Evolutionary conservation across 2,113 vertebrate genomes (phyloP).

Genomic region (Gasterosteus aculeatus): DNA sequence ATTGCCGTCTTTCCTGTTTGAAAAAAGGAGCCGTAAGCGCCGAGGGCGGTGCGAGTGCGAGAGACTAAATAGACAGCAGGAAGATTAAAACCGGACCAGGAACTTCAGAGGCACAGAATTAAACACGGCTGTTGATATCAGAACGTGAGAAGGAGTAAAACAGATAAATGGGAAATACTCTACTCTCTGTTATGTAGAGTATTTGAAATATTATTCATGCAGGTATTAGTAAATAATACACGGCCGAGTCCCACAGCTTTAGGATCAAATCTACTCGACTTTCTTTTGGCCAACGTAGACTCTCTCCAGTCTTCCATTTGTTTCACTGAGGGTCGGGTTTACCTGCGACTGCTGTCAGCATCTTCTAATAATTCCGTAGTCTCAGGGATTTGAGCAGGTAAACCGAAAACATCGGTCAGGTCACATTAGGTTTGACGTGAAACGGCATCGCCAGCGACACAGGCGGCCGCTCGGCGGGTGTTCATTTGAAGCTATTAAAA

Average conservation of each 20-base stretch:
- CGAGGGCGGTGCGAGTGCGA: constrained; percentile 34
- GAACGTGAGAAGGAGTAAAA: constrained; percentile 9
- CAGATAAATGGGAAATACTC: constrained; percentile 19
- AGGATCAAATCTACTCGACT: not conserved
- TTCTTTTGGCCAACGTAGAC: not conserved
- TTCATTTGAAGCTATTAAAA: not conserved
- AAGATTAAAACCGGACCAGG: constrained; percentile 58
- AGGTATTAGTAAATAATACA: not conserved
- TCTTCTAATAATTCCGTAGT: not conserved
- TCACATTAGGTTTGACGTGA: constrained; percentile 4
- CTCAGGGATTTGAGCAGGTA: constrained; percentile 2
- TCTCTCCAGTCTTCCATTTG: not conserved
- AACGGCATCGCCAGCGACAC: not conserved
- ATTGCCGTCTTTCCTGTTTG: constrained; percentile 11
- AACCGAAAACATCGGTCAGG: not conserved
- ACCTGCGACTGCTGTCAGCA: not conserved
- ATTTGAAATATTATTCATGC: constrained; percentile 26
- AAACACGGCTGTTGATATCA: constrained; percentile 34
- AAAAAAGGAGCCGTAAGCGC: constrained; percentile 1
- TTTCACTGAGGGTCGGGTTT: constrained; percentile 1
- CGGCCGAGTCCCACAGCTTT: not conserved
- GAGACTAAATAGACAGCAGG: constrained; percentile 48
- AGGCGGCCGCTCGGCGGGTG: not conserved
- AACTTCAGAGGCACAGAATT: constrained; percentile 55
- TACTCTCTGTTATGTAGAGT: constrained; percentile 22